Evolutionary conservation across 92 coral and sea anemone species (phyloP), one percentile per base, ranked within the genome.

Genomic region (Heliopora coerulea): DNA sequence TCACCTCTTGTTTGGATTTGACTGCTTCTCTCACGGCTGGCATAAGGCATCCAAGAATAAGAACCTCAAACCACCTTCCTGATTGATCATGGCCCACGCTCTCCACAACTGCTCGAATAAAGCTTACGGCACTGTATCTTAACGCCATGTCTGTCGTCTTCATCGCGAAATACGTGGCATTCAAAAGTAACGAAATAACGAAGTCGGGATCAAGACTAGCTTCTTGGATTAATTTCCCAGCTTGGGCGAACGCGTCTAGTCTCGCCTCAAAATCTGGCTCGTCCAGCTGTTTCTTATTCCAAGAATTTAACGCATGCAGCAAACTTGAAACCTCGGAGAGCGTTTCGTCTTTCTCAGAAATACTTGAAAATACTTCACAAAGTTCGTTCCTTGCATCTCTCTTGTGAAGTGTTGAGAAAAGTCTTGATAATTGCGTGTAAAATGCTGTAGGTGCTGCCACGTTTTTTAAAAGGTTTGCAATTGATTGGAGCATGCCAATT

Each of bases 221-320:
- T 0, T 2, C 63, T 35, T 70, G 62, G 3, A 70, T 10, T 32
- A 70, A 32, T 28, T 70, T 70, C 10, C 62, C 62, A 28, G 63
- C 62, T 14, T 28, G 30, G 17, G 77, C 30, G 42, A 52, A 70
- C 49, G 77, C 56, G 23, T 70, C 62, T 18, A 91, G 74, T 56
- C 99, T 81, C 32, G 49, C 54, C 56, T 69, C 89, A 54, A 87
- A 95, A 73, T 95, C 79, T 10, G 99, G 99, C 32, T 95, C 99
- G 20, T 95, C 99, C 9, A 95, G 62, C 27, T 84, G 91, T 68
- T 88, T 90, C 19, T 65, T 49, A 52, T 83, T 81, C 98, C 98
- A 93, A 0, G 96, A 68, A 62, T 93, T 93, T 18, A 82, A 64
- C 60, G 67, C 57, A 5, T 46, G 65, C 10, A 64, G 17, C 57